Base-by-base conservation (phyloP, 2,113 vertebrate genomes). In the Dunckerocampus dactyliophorus region DNA sequence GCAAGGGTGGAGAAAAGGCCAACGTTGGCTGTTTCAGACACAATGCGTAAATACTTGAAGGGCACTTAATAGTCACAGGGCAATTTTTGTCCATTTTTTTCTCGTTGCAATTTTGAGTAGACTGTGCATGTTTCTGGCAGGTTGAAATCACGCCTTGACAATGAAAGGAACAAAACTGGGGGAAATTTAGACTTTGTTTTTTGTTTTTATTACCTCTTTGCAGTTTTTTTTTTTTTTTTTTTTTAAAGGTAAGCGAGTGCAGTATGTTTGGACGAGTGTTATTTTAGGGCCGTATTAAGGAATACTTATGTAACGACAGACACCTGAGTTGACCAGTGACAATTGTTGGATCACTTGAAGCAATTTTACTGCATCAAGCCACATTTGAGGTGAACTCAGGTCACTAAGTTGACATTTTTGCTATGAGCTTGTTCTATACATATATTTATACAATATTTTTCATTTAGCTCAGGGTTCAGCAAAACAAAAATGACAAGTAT, bases 381-480 rank as follows among this genome's bases (percentile, higher is more conserved):
- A 74, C 67, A 69, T 86, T 85, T 54, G 85, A 88, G 87, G 85
- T 82, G 56, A 80, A 67, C 75, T 67, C 46, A 0, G 72, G 75
- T 69, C 54, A 69, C 53, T 53, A 31, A 21, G 64, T 58, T 48
- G 51, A 80, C 42, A 50, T 61, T 75, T 67, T 72, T 75, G 67
- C 67, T 73, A 70, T 70, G 70, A 83, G 78, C 74, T 70, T 62
- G 61, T 79, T 78, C 50, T 43, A 48, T 59, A 62, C 45, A 47
- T 53, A 61, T n/a, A 54, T 59, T 28, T 52, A 42, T 53, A 50
- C 65, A 53, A 76, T 71, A 79, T 75, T 75, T 86, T 85, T 82
- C 42, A 80, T 84, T 89, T 88, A 84, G 85, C 88, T 89, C 88
- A 90, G 87, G 88, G 88, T 88, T 85, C 72, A 84, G 79, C 77